A percentile compares a stretch with the other conserved stretches of the same genome.
These are phyloP conservation scores for Cheilosia urbana DNA, from an alignment of 2,888 invertebrate genomes.

Conservation along the genomic window DNA sequence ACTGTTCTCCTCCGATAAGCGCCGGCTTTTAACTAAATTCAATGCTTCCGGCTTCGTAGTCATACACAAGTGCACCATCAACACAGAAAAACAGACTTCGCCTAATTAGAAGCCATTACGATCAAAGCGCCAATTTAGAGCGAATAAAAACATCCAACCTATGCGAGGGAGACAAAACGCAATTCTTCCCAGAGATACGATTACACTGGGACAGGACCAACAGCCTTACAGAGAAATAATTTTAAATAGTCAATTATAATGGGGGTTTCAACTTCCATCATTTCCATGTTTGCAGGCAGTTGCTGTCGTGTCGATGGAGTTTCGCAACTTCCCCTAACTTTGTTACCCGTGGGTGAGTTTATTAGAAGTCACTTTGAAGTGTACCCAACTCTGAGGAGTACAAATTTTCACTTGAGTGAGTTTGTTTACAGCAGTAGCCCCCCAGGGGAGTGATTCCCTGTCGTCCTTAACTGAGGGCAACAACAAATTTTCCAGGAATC, in stretches of 20 bases:
- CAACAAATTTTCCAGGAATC: constrained; percentile 49
- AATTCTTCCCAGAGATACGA: constrained; percentile 23
- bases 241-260: constrained; percentile 73
- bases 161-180: constrained; percentile 14
- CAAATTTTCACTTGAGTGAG: constrained; percentile 61
- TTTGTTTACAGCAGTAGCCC: constrained; percentile 66
- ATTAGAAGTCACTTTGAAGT: constrained; percentile 74
- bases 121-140: constrained; percentile 81
- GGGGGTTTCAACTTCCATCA: constrained; percentile 30
- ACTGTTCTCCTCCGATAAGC: constrained; percentile 18
- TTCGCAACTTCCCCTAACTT: constrained; percentile 62
- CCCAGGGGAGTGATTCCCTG: constrained; percentile 31
- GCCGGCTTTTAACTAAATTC: constrained; percentile 20
- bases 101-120: constrained; percentile 82
- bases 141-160: constrained; percentile 62
- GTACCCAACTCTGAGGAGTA: constrained; percentile 29
- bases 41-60: constrained; percentile 27
- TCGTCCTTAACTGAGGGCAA: constrained; percentile 24
- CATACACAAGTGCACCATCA: constrained; percentile 19
- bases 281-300: constrained; percentile 11
- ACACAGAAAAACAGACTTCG: constrained; percentile 77
- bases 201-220: background rate
- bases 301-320: constrained; percentile 39
- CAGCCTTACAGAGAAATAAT: constrained; percentile 58
- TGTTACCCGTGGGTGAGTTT: constrained; percentile 63